Evolutionary conservation across 2,888 invertebrate genomes (phyloP), one percentile per base, ranked within the genome.

Genomic region (Netelia melanura): DNA sequence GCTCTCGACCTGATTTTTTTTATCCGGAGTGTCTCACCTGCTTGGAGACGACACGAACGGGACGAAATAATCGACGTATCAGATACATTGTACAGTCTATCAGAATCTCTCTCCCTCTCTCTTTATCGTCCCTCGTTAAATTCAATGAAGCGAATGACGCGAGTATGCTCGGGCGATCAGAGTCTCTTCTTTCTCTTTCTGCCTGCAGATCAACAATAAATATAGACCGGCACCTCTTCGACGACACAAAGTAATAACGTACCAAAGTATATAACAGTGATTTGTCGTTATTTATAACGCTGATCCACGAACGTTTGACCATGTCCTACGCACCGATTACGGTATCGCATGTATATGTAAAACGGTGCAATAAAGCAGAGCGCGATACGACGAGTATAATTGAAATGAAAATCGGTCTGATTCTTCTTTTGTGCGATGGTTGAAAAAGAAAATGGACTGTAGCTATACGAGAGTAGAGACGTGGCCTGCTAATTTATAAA

Each of bases 241-340:
- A 10, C 11, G 65, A 65, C 17, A 43, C 44, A 43, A 43, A 43
- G 21, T 43, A 43, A 65, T 65, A 67, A 48, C 5, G 61, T 23
- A 25, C 44, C n/a, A 44, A 67, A 43, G 48, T 44, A 67, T 67
- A 67, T 67, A 48, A 14, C 11, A 48, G 48, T 48, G 48, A 58
- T 9, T 58, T 21, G 58, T 58, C 6, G 58, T 58, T 64, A 75
- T 75, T 71, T 62, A 79, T 79, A 79, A 54, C 54, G 62, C 70
- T 79, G 70, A 71, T 62, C 52, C n/a, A n/a, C 70, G 30, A 70
- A 54, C 17, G 67, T 67, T 44, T 23, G 44, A 38, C 10, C 67
- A 23, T 67, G 76, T 77, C 67, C 44, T 56, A 65, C 43, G 65
- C 67, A 77, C 67, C 58, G 76, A 77, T 77, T 44, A 58, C 58